Conservation (phyloP, 2,888 invertebrate genomes). For the Napeogenes sylphis region DNA sequence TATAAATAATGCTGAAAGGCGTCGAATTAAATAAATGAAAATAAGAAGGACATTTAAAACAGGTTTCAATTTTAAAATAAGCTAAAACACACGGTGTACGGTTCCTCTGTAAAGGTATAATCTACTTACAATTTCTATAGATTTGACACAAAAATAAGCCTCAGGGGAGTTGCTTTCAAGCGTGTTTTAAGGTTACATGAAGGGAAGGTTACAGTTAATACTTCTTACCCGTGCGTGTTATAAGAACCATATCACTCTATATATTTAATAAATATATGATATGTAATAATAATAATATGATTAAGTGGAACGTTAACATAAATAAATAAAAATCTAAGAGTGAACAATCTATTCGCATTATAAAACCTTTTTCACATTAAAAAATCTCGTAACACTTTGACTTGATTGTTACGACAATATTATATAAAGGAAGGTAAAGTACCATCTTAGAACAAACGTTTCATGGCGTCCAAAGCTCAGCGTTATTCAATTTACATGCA, state of each 20-base stretch:
- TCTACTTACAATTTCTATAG: slow-evolving; percentile 36
- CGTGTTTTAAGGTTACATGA: slow-evolving; percentile 35
- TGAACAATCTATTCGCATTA: too few relatives aligned
- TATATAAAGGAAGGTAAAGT: slow-evolving; percentile 10
- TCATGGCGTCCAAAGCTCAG: slow-evolving; percentile 54
- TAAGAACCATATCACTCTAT: slow-evolving; percentile 20
- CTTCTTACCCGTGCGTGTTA: slow-evolving; percentile 39
- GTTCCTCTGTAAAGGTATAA: slow-evolving; percentile 23
- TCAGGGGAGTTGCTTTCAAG: slow-evolving; percentile 28
- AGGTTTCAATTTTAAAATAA: too few relatives aligned
- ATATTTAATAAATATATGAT: not conserved
- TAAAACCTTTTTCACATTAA: not conserved
- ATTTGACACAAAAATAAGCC: slow-evolving; percentile 32
- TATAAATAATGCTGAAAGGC: too few relatives aligned
- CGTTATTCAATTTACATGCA: slow-evolving; percentile 79
- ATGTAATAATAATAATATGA: not conserved
- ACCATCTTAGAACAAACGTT: slow-evolving; percentile 46
- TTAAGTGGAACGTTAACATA: too few relatives aligned
- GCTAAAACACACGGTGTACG: not conserved
- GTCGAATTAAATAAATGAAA: not conserved
- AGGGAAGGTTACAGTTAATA: slow-evolving; percentile 37
- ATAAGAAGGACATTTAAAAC: not conserved
- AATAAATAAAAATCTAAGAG: too few relatives aligned
- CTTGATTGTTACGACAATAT: too few relatives aligned
- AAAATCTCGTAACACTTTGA: not conserved